Base-by-base conservation (phyloP, 2,113 vertebrate species). In the Oreochromis niloticus region DNA sequence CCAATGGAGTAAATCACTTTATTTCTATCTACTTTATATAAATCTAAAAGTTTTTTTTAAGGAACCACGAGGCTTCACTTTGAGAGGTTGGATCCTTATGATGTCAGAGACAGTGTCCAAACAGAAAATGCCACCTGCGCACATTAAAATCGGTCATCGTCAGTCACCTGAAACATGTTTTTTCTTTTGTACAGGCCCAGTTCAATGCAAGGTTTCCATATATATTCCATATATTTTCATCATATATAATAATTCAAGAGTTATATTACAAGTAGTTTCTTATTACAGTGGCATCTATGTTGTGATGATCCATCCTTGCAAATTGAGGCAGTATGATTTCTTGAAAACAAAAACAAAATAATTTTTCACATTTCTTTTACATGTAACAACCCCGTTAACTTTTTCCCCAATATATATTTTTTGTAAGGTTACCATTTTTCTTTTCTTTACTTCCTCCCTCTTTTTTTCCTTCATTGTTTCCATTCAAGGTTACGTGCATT, bases 401-500 rank as follows among this genome's bases (percentile, higher is more conserved):
- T 52, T 8, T 0, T 0, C 16, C 9, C 27, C 9, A 12, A 12
- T 32, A 19, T 19, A 19, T 75, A 1, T 43, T 43, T 57, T 41
- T 54, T 32, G n/a, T 36, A 54, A 41, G n/a, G 81, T 57, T 81
- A 24, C 8, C 36, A 54, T 24, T 66, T 63, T 75, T 61, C 19
- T 24, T 43, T 43, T 56, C 14, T 78, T 73, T 46, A 7, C 22
- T 73, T 52, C 8, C 5, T 24, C 11, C 30, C 54, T 32, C 80
- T 57, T 68, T 73, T 16, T 12, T 19, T 24, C 66, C 79, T 22
- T 78, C 3, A 2, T 6, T n/a, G 43, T 85, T 89, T 79, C 50
- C 19, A 54, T 43, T 87, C 17, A 87, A 85, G 79, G 48, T 88
- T 82, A 90, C 59, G 34, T 82, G 57, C 81, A 59, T 14, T 78